Evolutionary conservation across 2,797 vertebrate species (phyloP).

Genomic region (Poecilia velifera): DNA sequence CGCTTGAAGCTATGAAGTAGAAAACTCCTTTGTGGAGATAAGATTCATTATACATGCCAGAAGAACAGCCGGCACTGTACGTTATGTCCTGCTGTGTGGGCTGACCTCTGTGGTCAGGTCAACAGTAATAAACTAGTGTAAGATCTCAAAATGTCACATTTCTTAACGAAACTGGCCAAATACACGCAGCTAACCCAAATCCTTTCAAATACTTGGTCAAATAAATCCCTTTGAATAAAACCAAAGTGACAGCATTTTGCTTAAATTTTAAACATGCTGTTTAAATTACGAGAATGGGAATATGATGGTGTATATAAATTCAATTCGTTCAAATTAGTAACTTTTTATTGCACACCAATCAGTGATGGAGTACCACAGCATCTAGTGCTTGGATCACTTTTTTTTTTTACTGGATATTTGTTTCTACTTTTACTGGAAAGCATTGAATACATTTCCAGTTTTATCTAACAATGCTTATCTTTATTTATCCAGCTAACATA

Average conservation of each 20-base stretch:
- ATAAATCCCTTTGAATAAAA: too few relatives aligned
- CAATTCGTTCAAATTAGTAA: background rate
- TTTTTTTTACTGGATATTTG: background rate
- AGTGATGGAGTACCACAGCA: background rate
- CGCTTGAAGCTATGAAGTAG: background rate
- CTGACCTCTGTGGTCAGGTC: background rate
- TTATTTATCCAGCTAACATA: background rate
- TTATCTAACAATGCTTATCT: background rate
- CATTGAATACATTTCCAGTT: background rate
- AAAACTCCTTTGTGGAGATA: background rate
- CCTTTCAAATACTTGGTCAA: too few relatives aligned
- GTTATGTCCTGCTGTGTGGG: background rate
- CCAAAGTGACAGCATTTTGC: too few relatives aligned
- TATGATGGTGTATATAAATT: background rate
- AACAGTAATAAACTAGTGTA: background rate
- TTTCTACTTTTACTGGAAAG: background rate
- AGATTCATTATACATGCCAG: background rate
- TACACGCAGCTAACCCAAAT: background rate
- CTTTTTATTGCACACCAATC: background rate
- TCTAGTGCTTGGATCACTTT: background rate
- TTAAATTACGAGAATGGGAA: background rate
- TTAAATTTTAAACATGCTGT: background rate
- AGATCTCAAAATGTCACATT: background rate
- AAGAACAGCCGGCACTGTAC: background rate
- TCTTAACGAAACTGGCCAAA: background rate